Conservation (phyloP, 2,113 vertebrate species). For the Callionymus lyra region DNA sequence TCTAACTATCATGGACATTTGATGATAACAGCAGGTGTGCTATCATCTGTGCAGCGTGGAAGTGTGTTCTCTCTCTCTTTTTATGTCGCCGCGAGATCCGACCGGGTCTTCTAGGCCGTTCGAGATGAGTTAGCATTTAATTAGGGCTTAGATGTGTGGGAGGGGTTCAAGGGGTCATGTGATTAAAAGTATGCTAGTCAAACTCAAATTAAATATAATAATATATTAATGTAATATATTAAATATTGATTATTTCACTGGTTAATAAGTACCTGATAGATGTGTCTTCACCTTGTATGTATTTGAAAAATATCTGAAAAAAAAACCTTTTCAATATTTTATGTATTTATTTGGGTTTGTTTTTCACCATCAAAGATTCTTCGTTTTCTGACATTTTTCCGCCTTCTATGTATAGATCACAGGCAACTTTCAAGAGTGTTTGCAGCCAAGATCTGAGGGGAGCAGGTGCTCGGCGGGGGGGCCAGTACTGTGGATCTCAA, state of each 20-base stretch:
- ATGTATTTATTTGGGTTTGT: too few relatives aligned
- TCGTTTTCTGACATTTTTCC: constrained; percentile 32
- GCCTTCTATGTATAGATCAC: constrained; percentile 58
- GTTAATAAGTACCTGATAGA: too few relatives aligned
- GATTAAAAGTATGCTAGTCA: too few relatives aligned
- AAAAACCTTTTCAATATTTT: too few relatives aligned
- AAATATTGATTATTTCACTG: too few relatives aligned
- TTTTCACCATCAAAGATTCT: constrained; percentile 30
- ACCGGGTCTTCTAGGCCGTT: too few relatives aligned
- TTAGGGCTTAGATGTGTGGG: too few relatives aligned
- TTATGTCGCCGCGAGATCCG: too few relatives aligned
- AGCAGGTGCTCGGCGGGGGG: constrained; percentile 39
- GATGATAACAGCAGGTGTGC: constrained; percentile 38
- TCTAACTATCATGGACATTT: constrained; percentile 37
- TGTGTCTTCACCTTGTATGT: too few relatives aligned
- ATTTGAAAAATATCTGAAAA: constrained; percentile 12
- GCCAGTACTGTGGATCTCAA: constrained; percentile 14
- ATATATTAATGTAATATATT: too few relatives aligned
- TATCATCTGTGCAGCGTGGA: constrained; percentile 16
- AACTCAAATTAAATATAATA: too few relatives aligned
- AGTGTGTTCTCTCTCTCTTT: constrained; percentile 1
- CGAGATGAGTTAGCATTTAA: too few relatives aligned
- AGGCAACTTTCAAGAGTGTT: constrained; percentile 37
- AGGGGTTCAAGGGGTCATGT: neutral
- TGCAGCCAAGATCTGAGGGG: constrained; percentile 40